Base-by-base conservation (phyloP, 2,888 invertebrate genomes). In the Hydriomena furcata region DNA sequence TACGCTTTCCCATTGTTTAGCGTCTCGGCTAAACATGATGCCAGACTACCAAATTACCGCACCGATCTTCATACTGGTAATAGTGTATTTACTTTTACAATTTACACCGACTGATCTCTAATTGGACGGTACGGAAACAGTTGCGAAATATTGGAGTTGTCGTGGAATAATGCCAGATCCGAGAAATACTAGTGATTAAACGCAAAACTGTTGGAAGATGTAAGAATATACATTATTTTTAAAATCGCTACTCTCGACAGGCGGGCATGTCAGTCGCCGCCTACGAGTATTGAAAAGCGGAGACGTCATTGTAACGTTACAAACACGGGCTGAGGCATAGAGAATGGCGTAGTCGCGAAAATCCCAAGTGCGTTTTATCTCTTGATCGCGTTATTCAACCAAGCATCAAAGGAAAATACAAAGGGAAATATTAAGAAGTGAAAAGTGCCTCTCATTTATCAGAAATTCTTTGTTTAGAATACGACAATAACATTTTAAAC, bases 331-430 rank as follows among this genome's bases (percentile, higher is more conserved):
- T 42, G 44, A 60, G 55, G 65, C 62, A 68, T 76, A 75, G 78
- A 76, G 75, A 78, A 79, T 73, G 71, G 71, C 66, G 65, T n/a
- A 60, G 68, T 62, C 34, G 42, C 36, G 47, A 66, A 77, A 79
- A 79, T 75, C 72, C 77, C 65, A 75, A 59, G 74, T 81, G 78
- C 79, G 80, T 84, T 84, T 85, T 84, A 85, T 87, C 82, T 84
- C 80, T 83, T 84, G 83, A 86, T 86, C 87, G 82, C 79, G 78
- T 86, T 84, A 85, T 84, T 85, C 84, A 85, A 70, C 78, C 79
- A 78, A 83, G 83, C 81, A 81, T 85, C 83, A 84, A 86, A 85
- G 79, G 73, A 82, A 85, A 85, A 84, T 77, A 76, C 73, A 76
- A 75, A 60, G 66, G 70, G 74, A 80, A 82, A 82, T 79, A 82